Base-by-base conservation (phyloP, 2,113 vertebrate species). In the Chaenogobius annularis region DNA sequence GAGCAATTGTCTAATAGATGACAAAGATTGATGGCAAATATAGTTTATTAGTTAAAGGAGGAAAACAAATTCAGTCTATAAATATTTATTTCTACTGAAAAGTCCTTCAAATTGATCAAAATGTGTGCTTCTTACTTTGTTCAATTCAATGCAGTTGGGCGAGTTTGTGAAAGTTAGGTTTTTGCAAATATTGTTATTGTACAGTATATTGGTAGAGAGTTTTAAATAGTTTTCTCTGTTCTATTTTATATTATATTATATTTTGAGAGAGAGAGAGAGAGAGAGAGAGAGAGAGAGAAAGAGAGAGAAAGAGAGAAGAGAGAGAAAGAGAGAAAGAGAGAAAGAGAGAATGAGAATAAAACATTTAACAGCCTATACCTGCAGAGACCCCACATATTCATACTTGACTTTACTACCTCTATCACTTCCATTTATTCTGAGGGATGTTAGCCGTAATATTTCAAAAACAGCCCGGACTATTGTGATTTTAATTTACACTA, bases 71-170 rank as follows among this genome's bases (percentile, higher is more conserved):
- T 81, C 74, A 64, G 62, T 62, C 67, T 62, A 85, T 91, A 63
- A 90, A 92, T 91, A 90, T 89, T 90, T 89, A 89, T 91, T 86
- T 64, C 68, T 59, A 71, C n/a, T 37, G 9, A 73, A 69, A 62
- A 71, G 72, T 74, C 67, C 69, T 72, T 88, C 75, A 68, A 77
- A 83, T 82, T 84, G 87, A 89, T 91, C 78, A 81, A 80, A 85
- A 77, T 70, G 61, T 62, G 62, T 70, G 77, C 84, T 84, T 63
- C 72, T 81, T 11, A 0, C 55, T 75, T 85, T 88, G 58, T 35
- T 61, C 23, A 15, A 14, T 61, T n/a, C n/a, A 58, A 78, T 75
- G 54, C 17, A 19, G 15, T 48, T n/a, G n/a, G n/a, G n/a, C n/a
- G n/a, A n/a, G n/a, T n/a, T n/a, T n/a, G n/a, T n/a, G n/a, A n/a